Base-by-base conservation (phyloP, 2,113 vertebrate genomes). In the Strix uralensis region DNA sequence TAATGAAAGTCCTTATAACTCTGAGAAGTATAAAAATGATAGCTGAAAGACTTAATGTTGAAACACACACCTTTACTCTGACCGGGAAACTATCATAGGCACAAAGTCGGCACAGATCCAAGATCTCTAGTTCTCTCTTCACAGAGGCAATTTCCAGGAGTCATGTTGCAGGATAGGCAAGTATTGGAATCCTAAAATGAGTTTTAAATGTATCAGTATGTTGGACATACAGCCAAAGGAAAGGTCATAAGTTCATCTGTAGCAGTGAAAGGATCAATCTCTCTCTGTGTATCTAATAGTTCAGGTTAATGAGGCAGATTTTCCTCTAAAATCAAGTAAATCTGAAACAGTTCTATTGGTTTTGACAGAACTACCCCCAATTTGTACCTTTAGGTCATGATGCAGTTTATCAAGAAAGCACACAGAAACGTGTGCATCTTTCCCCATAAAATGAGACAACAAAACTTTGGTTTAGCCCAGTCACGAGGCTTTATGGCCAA, bases 341-440 rank as follows among this genome's bases (percentile, higher is more conserved):
- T 36, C 36, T 52, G 29, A 38, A 67, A 40, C 10, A 30, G 8
- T 17, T 42, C n/a, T 8, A 17, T 5, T 27, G 34, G 29, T 23
- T 78, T 65, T 52, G 29, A 26, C 34, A 59, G 29, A 54, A 66
- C 27, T n/a, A 30, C 14, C 49, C 47, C 23, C 12, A 15, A 0
- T 36, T 47, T 63, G 38, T 22, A 29, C 40, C 61, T 66, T 4
- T 32, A n/a, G 52, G 18, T 15, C 55, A 9, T 1, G 25, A 32
- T 2, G 23, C 4, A 8, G 30, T 23, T 36, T 12, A 20, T 5
- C 22, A 22, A 27, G 40, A 55, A 19, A 74, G 55, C 61, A 22
- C 69, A 11, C 20, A 34, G 47, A 32, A 55, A 49, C 0, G 1
- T 1, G 21, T 12, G 4, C 25, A 5, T 11, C 54, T 69, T 34